phyloP scores from a whole-genome alignment of 2,888 invertebrate species.

The Empis stercorea region DNA sequence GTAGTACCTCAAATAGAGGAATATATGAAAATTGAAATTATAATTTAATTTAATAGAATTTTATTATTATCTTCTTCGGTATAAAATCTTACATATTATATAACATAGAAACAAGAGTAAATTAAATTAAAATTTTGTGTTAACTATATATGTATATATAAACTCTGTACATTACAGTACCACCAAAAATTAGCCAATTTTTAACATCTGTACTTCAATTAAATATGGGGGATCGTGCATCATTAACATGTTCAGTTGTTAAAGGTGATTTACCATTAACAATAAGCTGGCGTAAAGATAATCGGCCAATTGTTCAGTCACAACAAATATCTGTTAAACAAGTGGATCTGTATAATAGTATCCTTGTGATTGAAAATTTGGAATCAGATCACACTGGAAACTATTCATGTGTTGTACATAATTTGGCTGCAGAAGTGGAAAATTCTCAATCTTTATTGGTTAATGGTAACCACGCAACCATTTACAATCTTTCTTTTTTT shows the following conservation, averaged over 20 bases:
- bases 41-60: no score
- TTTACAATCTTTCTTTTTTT: constrained; percentile 5
- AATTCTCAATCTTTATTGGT: constrained; percentile 61
- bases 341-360: constrained; percentile 65
- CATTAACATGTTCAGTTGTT: constrained; percentile 59
- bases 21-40: no score
- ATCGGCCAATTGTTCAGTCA: constrained; percentile 47
- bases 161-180: constrained; percentile 38
- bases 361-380: constrained; percentile 62
- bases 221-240: constrained; percentile 60
- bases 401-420: constrained; percentile 61
- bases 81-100: no score
- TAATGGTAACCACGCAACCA: constrained; percentile 50
- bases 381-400: constrained; percentile 65
- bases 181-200: constrained; percentile 65
- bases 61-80: no score
- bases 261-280: constrained; percentile 64
- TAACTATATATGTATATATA: no score
- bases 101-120: no score
- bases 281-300: constrained; percentile 66
- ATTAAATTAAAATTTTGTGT: no score
- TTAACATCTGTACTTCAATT: constrained; percentile 51
- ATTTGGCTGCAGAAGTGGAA: constrained; percentile 58
- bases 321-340: constrained; percentile 54
- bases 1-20: no score